These are phyloP conservation scores for Caenorhabditis virilis DNA, from an alignment of 2,888 invertebrate species.

Conservation along the genomic window DNA sequence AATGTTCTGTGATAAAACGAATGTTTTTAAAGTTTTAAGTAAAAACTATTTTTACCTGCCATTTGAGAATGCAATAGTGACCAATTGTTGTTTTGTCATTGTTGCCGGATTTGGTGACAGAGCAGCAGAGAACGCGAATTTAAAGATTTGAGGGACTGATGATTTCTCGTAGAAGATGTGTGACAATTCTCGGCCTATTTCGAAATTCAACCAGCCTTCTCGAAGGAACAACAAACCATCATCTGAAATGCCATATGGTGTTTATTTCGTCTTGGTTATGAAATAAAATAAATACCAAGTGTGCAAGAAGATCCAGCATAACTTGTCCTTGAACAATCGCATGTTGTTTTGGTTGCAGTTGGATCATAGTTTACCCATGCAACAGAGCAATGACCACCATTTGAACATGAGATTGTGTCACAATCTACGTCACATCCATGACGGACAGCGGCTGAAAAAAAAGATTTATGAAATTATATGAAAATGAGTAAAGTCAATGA, in stretches of 20 bases:
- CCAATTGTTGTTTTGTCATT: constrained; percentile 2
- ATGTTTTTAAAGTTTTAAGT: constrained; percentile 1
- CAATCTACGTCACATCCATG: constrained; percentile 57
- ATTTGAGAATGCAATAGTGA: constrained; percentile 18
- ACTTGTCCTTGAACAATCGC: constrained; percentile 61
- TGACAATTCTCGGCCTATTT: constrained; percentile 44
- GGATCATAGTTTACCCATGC: constrained; percentile 59
- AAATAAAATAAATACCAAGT: constrained; percentile 7
- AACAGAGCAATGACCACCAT: constrained; percentile 63
- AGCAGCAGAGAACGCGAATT: constrained; percentile 50
- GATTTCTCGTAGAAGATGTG: constrained; percentile 17
- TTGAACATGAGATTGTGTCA: constrained; percentile 49
- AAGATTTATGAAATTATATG: no score
- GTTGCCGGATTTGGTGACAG: not conserved
- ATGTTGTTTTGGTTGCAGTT: constrained; percentile 42
- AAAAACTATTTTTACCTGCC: constrained; percentile 8
- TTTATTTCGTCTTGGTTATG: no score
- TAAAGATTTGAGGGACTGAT: constrained; percentile 44
- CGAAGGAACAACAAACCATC: no score
- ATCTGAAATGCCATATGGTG: no score
- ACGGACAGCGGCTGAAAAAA: constrained; percentile 46
- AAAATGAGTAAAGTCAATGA: no score
- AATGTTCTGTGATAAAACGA: constrained; percentile 37
- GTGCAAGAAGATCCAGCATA: constrained; percentile 53
- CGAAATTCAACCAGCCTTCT: constrained; percentile 44